phyloP scores from a whole-genome alignment of 2,888 invertebrate species.

The Heliconius hortense region DNA sequence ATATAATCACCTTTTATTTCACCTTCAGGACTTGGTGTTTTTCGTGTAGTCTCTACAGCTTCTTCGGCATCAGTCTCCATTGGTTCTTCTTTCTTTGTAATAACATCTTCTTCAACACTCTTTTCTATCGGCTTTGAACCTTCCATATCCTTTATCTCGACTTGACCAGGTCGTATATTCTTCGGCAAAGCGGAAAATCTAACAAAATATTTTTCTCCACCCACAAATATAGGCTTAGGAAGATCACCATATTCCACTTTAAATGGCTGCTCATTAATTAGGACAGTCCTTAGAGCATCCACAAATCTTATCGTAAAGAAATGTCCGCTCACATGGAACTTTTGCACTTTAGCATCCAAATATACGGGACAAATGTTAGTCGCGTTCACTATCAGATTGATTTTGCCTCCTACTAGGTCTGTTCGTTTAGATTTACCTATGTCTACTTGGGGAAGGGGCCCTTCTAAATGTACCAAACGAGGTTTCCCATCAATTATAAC shows the following conservation, averaged over 20 bases:
- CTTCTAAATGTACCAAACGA: slow-evolving; percentile 91
- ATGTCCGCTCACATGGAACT: slow-evolving; percentile 87
- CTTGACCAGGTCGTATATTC: slow-evolving; percentile 86
- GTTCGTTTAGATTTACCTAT: slow-evolving; percentile 89
- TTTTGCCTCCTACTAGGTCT: slow-evolving; percentile 92
- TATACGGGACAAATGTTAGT: slow-evolving; percentile 90
- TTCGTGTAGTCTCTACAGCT: slow-evolving; percentile 49
- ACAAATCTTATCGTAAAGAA: slow-evolving; percentile 90
- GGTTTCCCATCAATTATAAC: slow-evolving; percentile 90
- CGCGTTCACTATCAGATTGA: slow-evolving; percentile 91
- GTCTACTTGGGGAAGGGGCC: slow-evolving; percentile 96
- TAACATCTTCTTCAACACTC: slow-evolving; percentile 25
- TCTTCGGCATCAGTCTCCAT: slow-evolving; percentile 60
- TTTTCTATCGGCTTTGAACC: slow-evolving; percentile 57
- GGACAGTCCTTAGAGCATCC: slow-evolving; percentile 87
- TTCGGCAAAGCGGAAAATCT: slow-evolving; percentile 90
- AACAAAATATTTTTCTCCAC: slow-evolving; percentile 89
- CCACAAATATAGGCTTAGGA: slow-evolving; percentile 88
- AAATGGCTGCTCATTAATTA: slow-evolving; percentile 90
- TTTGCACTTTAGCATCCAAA: slow-evolving; percentile 91
- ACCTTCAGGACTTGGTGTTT: slow-evolving; percentile 68
- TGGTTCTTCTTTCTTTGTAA: slow-evolving; percentile 46
- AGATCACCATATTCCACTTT: slow-evolving; percentile 92
- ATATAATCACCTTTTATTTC: slow-evolving; percentile 64
- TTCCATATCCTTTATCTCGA: slow-evolving; percentile 88